Evolutionary conservation across 2,797 vertebrate genomes (phyloP), one percentile per base, ranked within the genome.

Genomic region (Siniperca scherzeri): DNA sequence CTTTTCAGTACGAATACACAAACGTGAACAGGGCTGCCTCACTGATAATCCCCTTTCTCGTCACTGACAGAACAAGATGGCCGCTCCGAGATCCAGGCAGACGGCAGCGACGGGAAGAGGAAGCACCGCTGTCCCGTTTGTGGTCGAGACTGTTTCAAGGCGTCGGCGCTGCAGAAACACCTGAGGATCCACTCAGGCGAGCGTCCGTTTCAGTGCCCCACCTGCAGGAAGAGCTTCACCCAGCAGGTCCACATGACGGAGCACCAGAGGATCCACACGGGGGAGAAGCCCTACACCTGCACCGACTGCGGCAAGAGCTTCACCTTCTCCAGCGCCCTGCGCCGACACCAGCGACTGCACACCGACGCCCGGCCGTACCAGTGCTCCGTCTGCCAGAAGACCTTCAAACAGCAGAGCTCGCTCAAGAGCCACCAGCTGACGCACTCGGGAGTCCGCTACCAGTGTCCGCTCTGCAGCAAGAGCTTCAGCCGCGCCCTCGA

Each of bases 291-390:
- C 40, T 93, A 84, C 88, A 69, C 79, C 74, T 93, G 92, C 82
- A 0, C n/a, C 46, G 19, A 67, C 60, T 92, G 92, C 69, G 46
- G 57, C 67, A 87, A 83, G 78, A 88, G 83, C 86, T 93, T 93
- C 88, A 89, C 88, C 88, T 92, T 91, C 88, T 92, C 92, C 82
- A 92, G 90, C 69, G 92, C 91, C 0, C 83, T 93, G 80, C 91
- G 92, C 12, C 83, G 91, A 0, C 92, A 93, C 83, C 86, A 88
- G 87, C 85, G 80, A 5, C 83, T 93, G 27, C 92, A 92, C 89
- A 66, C 80, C 0, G 87, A 90, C 61, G 80, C 78, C 0, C 83
- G 89, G 66, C 89, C 91, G 1, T 88, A 80, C 75, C 78, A 73
- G 60, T 90, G 90, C 81, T 2, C 78, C 72, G 12, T 82, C 64